Conservation (phyloP, 2,888 invertebrate genomes). For the Troglohyphantes excavatus region DNA sequence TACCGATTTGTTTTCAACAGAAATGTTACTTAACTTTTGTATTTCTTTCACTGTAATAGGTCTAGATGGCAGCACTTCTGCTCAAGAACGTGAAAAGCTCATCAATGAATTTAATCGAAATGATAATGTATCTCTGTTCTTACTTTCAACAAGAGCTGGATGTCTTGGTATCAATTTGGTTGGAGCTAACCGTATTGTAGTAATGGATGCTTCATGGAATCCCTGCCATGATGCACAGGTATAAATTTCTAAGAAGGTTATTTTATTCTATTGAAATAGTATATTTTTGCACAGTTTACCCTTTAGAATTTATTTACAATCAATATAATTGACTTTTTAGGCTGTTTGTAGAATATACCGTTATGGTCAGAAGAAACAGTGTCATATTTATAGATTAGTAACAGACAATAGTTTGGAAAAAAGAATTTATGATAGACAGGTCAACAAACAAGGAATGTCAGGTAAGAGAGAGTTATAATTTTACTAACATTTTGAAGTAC, state of each 20-base stretch:
- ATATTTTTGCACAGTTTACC: no score
- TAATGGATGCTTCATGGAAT: slow-evolving; percentile 99
- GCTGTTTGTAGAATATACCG: slow-evolving; percentile 98
- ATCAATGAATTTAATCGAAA: slow-evolving; percentile 98
- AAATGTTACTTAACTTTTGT: background rate
- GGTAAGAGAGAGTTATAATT: slow-evolving; percentile 80
- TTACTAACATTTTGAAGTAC: no score
- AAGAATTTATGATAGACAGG: slow-evolving; percentile 98
- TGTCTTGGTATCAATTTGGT: slow-evolving; percentile 98
- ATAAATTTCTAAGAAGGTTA: no score
- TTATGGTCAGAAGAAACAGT: slow-evolving; percentile 96
- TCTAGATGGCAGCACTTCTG: slow-evolving; percentile 97
- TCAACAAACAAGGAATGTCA: slow-evolving; percentile 99
- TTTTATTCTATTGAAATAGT: no score
- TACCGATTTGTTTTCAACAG: no score
- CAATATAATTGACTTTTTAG: slow-evolving; percentile 78
- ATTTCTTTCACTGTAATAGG: slow-evolving; percentile 84
- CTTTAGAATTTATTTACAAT: background rate
- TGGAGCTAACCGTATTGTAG: slow-evolving; percentile 97
- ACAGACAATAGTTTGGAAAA: slow-evolving; percentile 98
- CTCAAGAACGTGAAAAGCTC: slow-evolving; percentile 95
- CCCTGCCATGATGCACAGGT: slow-evolving; percentile 97
- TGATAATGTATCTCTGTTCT: slow-evolving; percentile 92
- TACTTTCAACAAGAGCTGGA: slow-evolving; percentile 98
- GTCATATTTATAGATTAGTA: slow-evolving; percentile 97